Conservation (phyloP, 2,888 invertebrate species). For the Troglohyphantes excavatus region DNA sequence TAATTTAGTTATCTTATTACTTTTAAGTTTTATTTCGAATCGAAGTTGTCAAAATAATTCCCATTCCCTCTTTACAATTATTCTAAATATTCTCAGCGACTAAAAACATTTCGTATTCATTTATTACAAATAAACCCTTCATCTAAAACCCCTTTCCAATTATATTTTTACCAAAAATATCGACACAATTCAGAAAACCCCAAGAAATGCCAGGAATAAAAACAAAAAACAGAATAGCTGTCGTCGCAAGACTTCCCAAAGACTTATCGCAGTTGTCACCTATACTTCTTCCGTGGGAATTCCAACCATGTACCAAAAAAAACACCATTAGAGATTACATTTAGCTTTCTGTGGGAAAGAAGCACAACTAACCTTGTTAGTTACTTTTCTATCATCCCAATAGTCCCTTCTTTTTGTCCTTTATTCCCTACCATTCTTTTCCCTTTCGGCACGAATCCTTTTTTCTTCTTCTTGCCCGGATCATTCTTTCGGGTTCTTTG, state of each 20-base stretch:
- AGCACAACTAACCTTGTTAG: conserved; percentile 75
- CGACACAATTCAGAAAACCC: neutral
- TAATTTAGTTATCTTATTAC: too few relatives aligned
- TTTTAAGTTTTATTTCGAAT: too few relatives aligned
- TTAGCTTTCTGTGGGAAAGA: conserved; percentile 48
- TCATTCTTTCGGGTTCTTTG: conserved; percentile 61
- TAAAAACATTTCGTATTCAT: too few relatives aligned
- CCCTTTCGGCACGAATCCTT: conserved; percentile 25
- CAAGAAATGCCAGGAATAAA: neutral
- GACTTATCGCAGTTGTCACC: conserved; percentile 57
- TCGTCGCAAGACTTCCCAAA: conserved; percentile 44
- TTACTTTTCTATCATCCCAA: conserved; percentile 75
- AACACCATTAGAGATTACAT: conserved; percentile 76
- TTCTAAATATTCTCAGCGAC: too few relatives aligned
- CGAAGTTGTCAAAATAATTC: too few relatives aligned
- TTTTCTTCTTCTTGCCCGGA: neutral
- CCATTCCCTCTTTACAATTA: too few relatives aligned
- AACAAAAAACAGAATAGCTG: neutral
- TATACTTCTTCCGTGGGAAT: conserved; percentile 51
- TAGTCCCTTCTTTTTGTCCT: conserved; percentile 28
- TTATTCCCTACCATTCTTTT: conserved; percentile 21
- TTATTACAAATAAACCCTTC: too few relatives aligned
- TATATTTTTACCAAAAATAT: too few relatives aligned
- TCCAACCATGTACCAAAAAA: conserved; percentile 60
- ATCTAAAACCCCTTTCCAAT: too few relatives aligned